Percentiles rank a stretch among this genome's conserved stretches.
These are phyloP conservation scores for Peromyscus eremicus DNA, from an alignment of 2,797 vertebrate species.

Conservation along the genomic window DNA sequence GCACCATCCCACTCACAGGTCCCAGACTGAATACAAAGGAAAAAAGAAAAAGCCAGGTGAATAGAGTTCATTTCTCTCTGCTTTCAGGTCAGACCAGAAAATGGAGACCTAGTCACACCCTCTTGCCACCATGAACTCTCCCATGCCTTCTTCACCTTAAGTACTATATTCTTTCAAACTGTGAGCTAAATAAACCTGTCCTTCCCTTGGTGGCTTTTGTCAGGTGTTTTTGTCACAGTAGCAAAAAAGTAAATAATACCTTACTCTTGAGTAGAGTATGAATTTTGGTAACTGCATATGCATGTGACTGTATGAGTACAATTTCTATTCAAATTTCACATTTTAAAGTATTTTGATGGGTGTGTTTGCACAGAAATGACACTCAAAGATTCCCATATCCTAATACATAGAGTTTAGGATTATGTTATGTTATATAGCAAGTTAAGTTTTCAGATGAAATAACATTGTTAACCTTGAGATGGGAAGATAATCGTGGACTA, in stretches of 20 bases:
- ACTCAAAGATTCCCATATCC: background rate
- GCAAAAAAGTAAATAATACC: background rate
- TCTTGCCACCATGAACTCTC: background rate
- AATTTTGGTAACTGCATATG: background rate
- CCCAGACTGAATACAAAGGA: background rate
- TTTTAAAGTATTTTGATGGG: background rate
- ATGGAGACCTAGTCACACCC: background rate
- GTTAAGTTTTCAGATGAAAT: background rate
- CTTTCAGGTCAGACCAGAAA: background rate
- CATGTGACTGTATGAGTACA: background rate
- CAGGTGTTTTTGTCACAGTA: background rate
- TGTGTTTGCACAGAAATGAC: background rate
- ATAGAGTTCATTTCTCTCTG: background rate
- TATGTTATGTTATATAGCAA: background rate
- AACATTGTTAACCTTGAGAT: background rate
- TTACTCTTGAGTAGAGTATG: background rate
- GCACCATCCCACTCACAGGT: too few species aligned
- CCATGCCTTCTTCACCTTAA: background rate
- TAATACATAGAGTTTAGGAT: background rate
- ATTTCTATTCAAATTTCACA: conserved; percentile 21
- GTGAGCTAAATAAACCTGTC: background rate
- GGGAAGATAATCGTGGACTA: background rate
- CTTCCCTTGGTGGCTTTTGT: background rate
- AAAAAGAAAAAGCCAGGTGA: background rate
- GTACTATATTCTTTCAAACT: background rate